A percentile compares a stretch with the other conserved stretches of the same genome.
Conservation (phyloP, 2,113 vertebrate species). For the Hepsetus odoe region DNA sequence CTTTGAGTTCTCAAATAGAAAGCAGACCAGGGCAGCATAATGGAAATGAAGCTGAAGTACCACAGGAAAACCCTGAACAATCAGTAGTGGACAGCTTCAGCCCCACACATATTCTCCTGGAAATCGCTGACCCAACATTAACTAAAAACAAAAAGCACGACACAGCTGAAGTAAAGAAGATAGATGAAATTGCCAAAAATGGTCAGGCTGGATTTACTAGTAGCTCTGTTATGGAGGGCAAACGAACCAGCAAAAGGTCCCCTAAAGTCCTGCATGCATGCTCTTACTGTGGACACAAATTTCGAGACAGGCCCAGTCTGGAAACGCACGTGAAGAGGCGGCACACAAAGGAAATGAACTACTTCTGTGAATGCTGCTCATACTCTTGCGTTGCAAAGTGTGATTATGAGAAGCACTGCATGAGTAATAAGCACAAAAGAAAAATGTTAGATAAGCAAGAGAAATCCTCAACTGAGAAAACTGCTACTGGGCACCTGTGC, state of each 20-base stretch:
- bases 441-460: slow-evolving; percentile 20
- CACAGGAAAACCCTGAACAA: background rate
- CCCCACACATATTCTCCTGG: slow-evolving; percentile 52
- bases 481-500: slow-evolving; percentile 81
- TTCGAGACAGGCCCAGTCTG: slow-evolving; percentile 70
- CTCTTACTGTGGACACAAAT: slow-evolving; percentile 73
- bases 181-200: background rate
- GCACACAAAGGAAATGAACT: slow-evolving; percentile 70
- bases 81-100: slow-evolving; percentile 23
- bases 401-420: slow-evolving; percentile 70
- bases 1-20: background rate
- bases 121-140: slow-evolving; percentile 42
- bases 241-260: slow-evolving; percentile 52
- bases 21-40: background rate
- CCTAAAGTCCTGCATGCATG: slow-evolving; percentile 70
- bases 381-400: slow-evolving; percentile 63
- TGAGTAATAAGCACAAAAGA: slow-evolving; percentile 64
- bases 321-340: slow-evolving; percentile 71
- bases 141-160: background rate
- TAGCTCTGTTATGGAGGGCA: slow-evolving; percentile 29
- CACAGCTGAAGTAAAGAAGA: background rate
- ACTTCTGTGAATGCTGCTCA: slow-evolving; percentile 68
- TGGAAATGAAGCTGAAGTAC: background rate
- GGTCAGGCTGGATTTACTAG: background rate
- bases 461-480: slow-evolving; percentile 46